These are phyloP conservation scores for Chaetorhynchus papuensis DNA, from an alignment of 2,113 vertebrate species.

Conservation along the genomic window DNA sequence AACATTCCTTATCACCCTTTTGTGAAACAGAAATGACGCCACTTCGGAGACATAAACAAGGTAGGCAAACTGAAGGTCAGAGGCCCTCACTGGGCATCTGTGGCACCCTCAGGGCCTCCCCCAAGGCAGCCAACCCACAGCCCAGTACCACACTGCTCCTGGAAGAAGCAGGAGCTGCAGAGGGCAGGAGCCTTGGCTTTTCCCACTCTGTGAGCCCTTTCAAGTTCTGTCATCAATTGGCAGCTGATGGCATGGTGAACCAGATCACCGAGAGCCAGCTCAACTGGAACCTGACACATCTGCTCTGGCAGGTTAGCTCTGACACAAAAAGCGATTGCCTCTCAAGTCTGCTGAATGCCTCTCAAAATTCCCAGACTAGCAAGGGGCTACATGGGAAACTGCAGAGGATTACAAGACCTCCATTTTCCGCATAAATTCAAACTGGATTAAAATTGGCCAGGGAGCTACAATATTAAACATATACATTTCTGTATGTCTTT, in stretches of 20 bases:
- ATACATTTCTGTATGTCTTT: background rate
- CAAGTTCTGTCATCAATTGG: background rate
- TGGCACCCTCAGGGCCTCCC: background rate
- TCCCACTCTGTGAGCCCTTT: background rate
- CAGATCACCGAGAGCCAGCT: background rate
- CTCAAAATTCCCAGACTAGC: background rate
- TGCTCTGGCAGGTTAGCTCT: background rate
- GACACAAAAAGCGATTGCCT: background rate
- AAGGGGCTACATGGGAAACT: background rate
- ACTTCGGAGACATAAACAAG: background rate
- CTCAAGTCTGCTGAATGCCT: background rate
- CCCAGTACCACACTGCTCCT: background rate
- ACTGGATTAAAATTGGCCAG: background rate
- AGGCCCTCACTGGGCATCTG: fast-evolving
- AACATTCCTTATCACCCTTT: background rate
- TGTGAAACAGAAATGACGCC: background rate
- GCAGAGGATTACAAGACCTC: background rate
- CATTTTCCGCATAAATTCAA: background rate
- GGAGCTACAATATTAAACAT: background rate
- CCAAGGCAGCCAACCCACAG: background rate
- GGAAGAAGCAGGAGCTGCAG: background rate
- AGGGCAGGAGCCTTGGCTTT: background rate
- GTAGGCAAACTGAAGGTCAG: background rate
- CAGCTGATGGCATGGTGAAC: background rate
- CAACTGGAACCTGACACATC: background rate